Evolutionary conservation across 2,113 vertebrate species (phyloP).

Genomic region (Asarcornis scutulata): DNA sequence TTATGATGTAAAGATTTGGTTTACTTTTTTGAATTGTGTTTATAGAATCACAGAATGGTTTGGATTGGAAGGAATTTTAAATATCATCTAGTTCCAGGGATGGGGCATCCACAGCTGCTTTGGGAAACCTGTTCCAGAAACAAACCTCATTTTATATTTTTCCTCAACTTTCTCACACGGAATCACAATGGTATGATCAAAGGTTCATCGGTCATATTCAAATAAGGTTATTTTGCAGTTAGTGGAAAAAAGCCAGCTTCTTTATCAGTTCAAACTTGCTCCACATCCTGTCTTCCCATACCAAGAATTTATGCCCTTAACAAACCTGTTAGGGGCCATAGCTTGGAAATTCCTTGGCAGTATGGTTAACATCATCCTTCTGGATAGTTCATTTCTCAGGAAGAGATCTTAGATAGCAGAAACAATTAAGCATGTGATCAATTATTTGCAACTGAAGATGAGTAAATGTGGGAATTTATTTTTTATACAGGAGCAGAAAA

Average conservation of each 20-base stretch:
- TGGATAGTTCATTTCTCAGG: neutral
- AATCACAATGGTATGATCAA: neutral
- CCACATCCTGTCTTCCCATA: neutral
- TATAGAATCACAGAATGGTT: neutral
- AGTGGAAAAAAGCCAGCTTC: neutral
- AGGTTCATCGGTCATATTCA: neutral
- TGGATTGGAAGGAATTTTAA: no score
- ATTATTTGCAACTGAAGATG: neutral
- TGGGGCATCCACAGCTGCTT: no score
- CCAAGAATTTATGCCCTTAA: neutral
- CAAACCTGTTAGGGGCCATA: neutral
- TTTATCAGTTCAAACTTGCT: neutral
- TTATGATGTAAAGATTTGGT: neutral
- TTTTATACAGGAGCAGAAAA: neutral
- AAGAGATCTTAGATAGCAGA: neutral
- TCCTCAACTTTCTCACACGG: neutral
- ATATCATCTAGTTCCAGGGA: no score
- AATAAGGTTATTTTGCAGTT: neutral
- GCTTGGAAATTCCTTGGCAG: neutral
- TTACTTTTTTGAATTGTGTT: constrained; percentile 3
- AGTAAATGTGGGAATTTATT: neutral
- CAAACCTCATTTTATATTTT: neutral
- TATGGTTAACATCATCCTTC: neutral
- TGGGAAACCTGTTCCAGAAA: neutral
- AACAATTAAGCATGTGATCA: neutral